Evolutionary conservation across 2,797 vertebrate species (phyloP).

Genomic region (Meriones psammophilus): DNA sequence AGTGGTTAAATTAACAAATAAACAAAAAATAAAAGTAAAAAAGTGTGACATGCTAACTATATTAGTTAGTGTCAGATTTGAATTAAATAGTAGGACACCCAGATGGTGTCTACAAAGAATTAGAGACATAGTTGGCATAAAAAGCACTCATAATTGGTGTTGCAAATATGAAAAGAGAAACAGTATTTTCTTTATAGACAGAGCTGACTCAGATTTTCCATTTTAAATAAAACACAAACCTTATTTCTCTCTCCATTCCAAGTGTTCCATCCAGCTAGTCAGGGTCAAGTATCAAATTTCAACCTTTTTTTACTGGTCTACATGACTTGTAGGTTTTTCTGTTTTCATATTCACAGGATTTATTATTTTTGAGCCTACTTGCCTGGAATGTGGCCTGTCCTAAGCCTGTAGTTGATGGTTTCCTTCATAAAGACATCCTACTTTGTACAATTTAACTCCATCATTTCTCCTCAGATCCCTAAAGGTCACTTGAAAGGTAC

Average conservation of each 20-base stretch:
- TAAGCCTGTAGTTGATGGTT: not conserved
- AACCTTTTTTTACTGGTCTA: not conserved
- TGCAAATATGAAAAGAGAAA: not conserved
- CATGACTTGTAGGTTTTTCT: not conserved
- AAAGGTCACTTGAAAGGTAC: not conserved
- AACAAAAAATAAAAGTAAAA: not conserved
- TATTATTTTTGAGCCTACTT: not conserved
- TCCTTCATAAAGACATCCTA: not conserved
- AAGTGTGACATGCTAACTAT: not conserved
- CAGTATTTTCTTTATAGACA: conserved; percentile 2
- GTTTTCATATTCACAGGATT: not conserved
- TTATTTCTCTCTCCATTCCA: not conserved
- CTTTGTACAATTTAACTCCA: not conserved
- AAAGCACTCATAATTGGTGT: not conserved
- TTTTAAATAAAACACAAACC: conserved; percentile 42
- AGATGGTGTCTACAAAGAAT: not conserved
- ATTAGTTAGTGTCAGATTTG: not conserved
- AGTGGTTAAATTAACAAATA: too few relatives aligned
- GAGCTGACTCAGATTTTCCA: not conserved
- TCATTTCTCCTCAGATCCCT: not conserved
- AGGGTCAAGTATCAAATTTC: not conserved
- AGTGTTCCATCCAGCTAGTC: not conserved
- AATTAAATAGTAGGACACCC: conserved; percentile 17
- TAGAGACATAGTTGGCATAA: not conserved
- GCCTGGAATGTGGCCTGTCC: not conserved